Evolutionary conservation across 2,888 invertebrate genomes (phyloP), one percentile per base, ranked within the genome.

Genomic region (Matsumyia berberina): DNA sequence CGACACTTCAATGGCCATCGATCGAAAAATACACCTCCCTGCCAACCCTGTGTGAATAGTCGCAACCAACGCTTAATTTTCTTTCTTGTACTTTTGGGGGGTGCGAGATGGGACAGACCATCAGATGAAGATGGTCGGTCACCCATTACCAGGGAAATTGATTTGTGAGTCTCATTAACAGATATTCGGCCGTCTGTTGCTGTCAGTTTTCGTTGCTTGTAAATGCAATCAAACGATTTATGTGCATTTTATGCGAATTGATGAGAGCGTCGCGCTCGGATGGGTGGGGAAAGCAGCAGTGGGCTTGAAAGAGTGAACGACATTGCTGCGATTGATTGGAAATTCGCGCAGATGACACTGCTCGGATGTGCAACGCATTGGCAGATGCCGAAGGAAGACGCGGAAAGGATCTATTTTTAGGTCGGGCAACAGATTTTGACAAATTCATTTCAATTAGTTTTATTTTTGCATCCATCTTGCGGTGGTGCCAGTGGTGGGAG

Each of bases 151-250:
- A 46, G 19, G 2, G 33, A 64, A 83, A 83, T 83, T 83, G 78
- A 83, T 83, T 83, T 83, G 83, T 83, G 83, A 64, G 62, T 79
- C 83, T 78, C 83, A 83, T 83, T 83, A 83, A 83, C 83, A 83
- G 73, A 79, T 83, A 78, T 69, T 83, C 53, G 46, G 69, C 83
- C 83, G 83, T 83, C 83, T 83, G 83, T 83, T 83, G 83, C 83
- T 78, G 83, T 83, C 83, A 78, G 81, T 81, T 81, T 39, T 51
- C 46, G 57, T 69, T 57, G 62, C 67, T 73, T 74, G 67, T 60
- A 67, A 73, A 74, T 79, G 79, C 79, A 64, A 60, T 55, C 80
- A 53, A 79, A 85, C 74, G 80, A 80, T 80, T 80, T 76, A 85
- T 85, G 70, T 85, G 64, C 64, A 79, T 74, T 74, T 74, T 74